Conservation (phyloP, 2,888 invertebrate genomes). For the Xestia xanthographa region DNA sequence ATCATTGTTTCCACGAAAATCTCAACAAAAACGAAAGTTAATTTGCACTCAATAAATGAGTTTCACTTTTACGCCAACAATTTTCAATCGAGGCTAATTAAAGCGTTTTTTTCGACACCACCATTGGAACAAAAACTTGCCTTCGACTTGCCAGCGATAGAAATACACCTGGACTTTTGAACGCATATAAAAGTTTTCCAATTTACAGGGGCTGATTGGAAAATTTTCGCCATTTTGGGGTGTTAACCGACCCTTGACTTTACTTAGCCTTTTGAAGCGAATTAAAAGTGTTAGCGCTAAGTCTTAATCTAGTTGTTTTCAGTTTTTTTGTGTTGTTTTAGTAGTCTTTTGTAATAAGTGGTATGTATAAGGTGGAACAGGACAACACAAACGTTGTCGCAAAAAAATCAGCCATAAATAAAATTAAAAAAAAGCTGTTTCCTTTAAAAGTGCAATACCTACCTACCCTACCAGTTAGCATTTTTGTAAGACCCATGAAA, state of each 20-base stretch:
- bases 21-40: slow-evolving; percentile 55
- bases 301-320: slow-evolving; percentile 53
- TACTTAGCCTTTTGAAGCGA: slow-evolving; percentile 82
- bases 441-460: too few relatives aligned
- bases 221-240: slow-evolving; percentile 89
- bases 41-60: slow-evolving; percentile 65
- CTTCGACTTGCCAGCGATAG: slow-evolving; percentile 80
- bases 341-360: not conserved
- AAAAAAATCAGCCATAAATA: too few relatives aligned
- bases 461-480: too few relatives aligned
- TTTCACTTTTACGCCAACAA: slow-evolving; percentile 70
- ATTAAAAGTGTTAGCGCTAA: slow-evolving; percentile 77
- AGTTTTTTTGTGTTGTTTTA: slow-evolving; percentile 11
- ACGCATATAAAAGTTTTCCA: slow-evolving; percentile 91
- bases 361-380: not conserved
- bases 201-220: slow-evolving; percentile 90
- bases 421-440: too few relatives aligned
- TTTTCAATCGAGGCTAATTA: slow-evolving; percentile 81
- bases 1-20: slow-evolving; percentile 15
- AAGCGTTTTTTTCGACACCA: slow-evolving; percentile 79
- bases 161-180: slow-evolving; percentile 90
- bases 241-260: slow-evolving; percentile 89
- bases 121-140: slow-evolving; percentile 86
- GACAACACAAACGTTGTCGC: not conserved
- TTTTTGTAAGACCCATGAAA: too few relatives aligned